phyloP scores from a whole-genome alignment of 2,888 invertebrate species.

The Tiphia femorata region DNA sequence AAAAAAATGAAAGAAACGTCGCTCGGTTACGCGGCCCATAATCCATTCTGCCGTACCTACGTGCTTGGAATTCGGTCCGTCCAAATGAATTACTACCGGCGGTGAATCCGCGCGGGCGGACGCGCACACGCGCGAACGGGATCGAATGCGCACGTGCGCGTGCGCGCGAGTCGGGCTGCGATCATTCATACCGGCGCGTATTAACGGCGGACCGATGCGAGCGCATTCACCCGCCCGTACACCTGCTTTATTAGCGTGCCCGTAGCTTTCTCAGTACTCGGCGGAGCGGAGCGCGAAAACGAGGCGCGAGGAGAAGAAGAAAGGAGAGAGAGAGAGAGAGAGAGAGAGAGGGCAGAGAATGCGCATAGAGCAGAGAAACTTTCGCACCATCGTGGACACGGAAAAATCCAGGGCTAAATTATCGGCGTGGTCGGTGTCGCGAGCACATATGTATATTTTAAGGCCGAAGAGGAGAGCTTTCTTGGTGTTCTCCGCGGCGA shows the following conservation, averaged over 20 bases:
- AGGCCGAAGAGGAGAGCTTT: neutral
- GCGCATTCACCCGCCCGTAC: slow-evolving; percentile 35
- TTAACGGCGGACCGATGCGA: slow-evolving; percentile 39
- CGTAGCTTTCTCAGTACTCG: slow-evolving; percentile 34
- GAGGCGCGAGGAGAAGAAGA: slow-evolving; percentile 1
- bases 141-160: slow-evolving; percentile 3
- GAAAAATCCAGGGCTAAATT: slow-evolving; percentile 32
- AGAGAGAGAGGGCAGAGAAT: neutral
- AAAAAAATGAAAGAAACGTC: too few relatives aligned
- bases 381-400: neutral
- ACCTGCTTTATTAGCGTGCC: slow-evolving; percentile 56
- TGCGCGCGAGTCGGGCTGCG: slow-evolving; percentile 21
- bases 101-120: slow-evolving; percentile 1
- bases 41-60: neutral
- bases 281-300: neutral
- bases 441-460: slow-evolving; percentile 27
- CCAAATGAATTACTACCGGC: slow-evolving; percentile 14
- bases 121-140: neutral
- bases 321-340: neutral
- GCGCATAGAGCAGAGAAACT: neutral
- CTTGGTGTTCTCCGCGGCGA: slow-evolving; percentile 4
- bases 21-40: too few relatives aligned
- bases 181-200: slow-evolving; percentile 51
- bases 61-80: neutral
- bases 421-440: slow-evolving; percentile 36